Percentiles rank a stretch among this genome's conserved stretches.
These are phyloP conservation scores for Dufourea novaeangliae DNA, from an alignment of 1,140 invertebrate species.

Conservation along the genomic window DNA sequence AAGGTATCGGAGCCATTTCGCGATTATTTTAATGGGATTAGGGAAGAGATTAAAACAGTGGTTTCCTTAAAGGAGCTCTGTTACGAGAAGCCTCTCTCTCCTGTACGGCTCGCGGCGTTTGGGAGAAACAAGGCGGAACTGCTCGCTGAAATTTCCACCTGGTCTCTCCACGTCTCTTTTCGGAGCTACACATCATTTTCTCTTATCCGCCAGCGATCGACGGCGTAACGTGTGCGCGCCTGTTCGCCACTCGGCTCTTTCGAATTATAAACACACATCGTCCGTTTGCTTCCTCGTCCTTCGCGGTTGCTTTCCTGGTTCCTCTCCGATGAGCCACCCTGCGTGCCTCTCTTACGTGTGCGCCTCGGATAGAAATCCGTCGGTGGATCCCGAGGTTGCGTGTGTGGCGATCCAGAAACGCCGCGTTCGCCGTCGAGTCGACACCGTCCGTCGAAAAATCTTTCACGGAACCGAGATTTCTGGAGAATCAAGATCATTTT, in stretches of 20 bases:
- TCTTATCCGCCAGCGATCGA: conserved; percentile 60
- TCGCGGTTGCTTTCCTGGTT: conserved; percentile 77
- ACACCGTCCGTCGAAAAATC: no score
- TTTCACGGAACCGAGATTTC: no score
- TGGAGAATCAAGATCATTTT: no score
- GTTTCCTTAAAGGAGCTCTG: not conserved
- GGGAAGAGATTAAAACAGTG: no score
- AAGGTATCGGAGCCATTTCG: no score
- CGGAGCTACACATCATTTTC: conserved; percentile 41
- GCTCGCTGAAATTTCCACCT: conserved; percentile 13
- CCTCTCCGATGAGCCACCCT: conserved; percentile 76
- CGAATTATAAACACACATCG: conserved; percentile 43
- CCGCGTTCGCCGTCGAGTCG: no score
- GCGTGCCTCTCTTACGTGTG: conserved; percentile 72
- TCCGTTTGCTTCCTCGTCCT: conserved; percentile 66
- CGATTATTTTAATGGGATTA: not conserved
- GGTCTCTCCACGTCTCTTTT: conserved; percentile 18
- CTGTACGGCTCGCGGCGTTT: no score
- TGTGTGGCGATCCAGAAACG: not conserved
- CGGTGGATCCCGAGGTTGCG: not conserved
- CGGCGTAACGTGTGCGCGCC: conserved; percentile 41
- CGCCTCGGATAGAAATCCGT: conserved; percentile 17
- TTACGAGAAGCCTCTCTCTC: not conserved
- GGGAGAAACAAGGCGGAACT: conserved; percentile 27
- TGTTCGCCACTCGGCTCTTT: conserved; percentile 51